Percentiles rank a stretch among this genome's conserved stretches.
phyloP scores from a whole-genome alignment of 2,113 vertebrate genomes.

The Microcebus murinus region DNA sequence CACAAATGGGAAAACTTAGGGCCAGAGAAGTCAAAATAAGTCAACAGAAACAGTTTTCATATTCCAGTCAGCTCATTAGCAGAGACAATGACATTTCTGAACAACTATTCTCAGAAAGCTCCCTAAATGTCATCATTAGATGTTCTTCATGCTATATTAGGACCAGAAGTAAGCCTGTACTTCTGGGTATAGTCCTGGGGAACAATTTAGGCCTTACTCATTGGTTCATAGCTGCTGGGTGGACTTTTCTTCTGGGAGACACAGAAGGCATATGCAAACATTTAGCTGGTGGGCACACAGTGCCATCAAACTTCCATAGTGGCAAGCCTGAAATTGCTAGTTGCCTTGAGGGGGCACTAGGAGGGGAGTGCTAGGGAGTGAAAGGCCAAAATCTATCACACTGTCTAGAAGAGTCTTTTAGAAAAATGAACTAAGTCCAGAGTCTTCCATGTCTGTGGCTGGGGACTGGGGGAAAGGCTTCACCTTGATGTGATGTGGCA shows the following conservation, averaged over 20 bases:
- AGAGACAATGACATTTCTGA: slow-evolving; percentile 24
- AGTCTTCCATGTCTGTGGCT: not conserved
- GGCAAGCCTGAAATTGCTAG: not conserved
- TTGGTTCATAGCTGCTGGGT: not conserved
- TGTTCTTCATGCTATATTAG: not conserved
- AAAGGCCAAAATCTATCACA: not conserved
- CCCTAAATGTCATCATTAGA: not conserved
- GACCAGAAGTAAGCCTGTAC: not conserved
- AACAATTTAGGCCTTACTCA: not conserved
- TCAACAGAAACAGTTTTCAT: not conserved
- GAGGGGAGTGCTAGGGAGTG: not conserved
- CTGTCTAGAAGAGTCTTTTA: not conserved
- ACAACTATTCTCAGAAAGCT: not conserved
- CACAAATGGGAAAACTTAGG: slow-evolving; percentile 38
- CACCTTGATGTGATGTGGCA: not conserved
- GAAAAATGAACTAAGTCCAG: not conserved
- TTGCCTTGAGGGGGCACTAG: not conserved
- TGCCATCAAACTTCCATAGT: not conserved
- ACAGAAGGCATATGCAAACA: not conserved
- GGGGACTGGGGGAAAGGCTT: not conserved
- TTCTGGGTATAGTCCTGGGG: not conserved
- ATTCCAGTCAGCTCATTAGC: not conserved
- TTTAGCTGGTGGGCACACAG: not conserved
- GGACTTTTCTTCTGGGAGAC: not conserved
- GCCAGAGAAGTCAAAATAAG: slow-evolving; percentile 2